Evolutionary conservation across 2,113 vertebrate genomes (phyloP).

Genomic region (Halcyon malimbica): DNA sequence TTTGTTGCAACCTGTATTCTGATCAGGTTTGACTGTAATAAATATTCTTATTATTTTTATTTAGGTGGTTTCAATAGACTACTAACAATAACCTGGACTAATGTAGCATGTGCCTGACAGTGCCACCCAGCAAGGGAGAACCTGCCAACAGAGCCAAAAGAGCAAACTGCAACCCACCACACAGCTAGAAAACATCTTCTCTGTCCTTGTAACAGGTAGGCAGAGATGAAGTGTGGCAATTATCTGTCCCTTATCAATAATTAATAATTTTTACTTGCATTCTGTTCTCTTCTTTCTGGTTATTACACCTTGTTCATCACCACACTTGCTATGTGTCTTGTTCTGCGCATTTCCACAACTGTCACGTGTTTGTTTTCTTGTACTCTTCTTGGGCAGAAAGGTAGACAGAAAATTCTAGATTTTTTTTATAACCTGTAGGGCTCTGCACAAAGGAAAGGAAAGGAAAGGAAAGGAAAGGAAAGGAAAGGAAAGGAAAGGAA

Average conservation of each 20-base stretch:
- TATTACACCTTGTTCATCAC: not conserved
- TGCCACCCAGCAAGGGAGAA: constrained; percentile 7
- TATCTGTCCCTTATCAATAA: constrained; percentile 48
- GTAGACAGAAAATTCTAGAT: not conserved
- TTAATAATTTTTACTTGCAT: constrained; percentile 38
- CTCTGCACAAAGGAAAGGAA: not conserved
- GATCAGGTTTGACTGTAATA: not conserved
- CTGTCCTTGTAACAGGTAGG: constrained; percentile 23
- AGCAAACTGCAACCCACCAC: not conserved
- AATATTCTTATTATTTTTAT: not conserved
- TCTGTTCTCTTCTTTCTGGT: constrained; percentile 6
- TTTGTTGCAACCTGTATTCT: not conserved
- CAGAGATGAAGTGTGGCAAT: constrained; percentile 29
- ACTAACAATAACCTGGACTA: not conserved
- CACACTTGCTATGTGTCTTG: not conserved
- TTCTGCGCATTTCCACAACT: not conserved
- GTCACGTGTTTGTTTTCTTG: not conserved
- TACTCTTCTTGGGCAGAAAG: not conserved
- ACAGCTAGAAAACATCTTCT: not conserved
- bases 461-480: too few species aligned
- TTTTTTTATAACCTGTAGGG: not conserved
- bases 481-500: too few species aligned
- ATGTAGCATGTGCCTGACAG: not conserved
- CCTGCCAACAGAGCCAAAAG: not conserved
- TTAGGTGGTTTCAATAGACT: not conserved